A percentile compares a stretch with the other conserved stretches of the same genome.
Conservation (phyloP, 2,113 vertebrate species). For the Mola mola region DNA sequence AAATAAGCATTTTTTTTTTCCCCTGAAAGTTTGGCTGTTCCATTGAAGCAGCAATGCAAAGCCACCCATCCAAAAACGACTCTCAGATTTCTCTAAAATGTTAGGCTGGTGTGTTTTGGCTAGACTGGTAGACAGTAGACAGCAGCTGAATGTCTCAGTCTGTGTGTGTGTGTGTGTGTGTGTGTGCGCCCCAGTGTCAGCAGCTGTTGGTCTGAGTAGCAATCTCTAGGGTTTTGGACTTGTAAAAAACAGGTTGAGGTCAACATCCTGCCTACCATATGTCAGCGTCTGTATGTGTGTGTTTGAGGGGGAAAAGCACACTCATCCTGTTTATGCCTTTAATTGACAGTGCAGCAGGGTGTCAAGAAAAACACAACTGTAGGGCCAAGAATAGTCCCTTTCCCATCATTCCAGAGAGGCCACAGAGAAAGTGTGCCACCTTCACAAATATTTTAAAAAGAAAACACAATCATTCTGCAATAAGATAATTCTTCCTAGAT, state of each 20-base stretch:
- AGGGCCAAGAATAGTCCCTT: not conserved
- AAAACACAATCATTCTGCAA: too few species aligned
- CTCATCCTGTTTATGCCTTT: conserved; percentile 61
- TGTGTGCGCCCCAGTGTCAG: conserved; percentile 45
- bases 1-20: not conserved
- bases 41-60: conserved; percentile 28
- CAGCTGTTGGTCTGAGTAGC: conserved; percentile 48
- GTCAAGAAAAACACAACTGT: too few species aligned
- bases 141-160: conserved; percentile 62
- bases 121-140: conserved; percentile 24
- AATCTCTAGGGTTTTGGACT: conserved; percentile 41
- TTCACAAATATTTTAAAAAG: too few species aligned
- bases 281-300: conserved; percentile 16
- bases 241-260: conserved; percentile 40
- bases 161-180: conserved; percentile 25
- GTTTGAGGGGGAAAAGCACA: conserved; percentile 8
- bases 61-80: conserved; percentile 40
- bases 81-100: conserved; percentile 19
- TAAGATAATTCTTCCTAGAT: too few species aligned
- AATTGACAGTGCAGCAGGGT: conserved; percentile 25
- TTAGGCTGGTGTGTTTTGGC: conserved; percentile 25
- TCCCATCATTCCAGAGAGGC: conserved; percentile 39
- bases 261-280: conserved; percentile 56
- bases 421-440: conserved; percentile 4
- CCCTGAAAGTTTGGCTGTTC: conserved; percentile 4